phyloP scores from a whole-genome alignment of 2,113 vertebrate species.

The Siniperca knerii region DNA sequence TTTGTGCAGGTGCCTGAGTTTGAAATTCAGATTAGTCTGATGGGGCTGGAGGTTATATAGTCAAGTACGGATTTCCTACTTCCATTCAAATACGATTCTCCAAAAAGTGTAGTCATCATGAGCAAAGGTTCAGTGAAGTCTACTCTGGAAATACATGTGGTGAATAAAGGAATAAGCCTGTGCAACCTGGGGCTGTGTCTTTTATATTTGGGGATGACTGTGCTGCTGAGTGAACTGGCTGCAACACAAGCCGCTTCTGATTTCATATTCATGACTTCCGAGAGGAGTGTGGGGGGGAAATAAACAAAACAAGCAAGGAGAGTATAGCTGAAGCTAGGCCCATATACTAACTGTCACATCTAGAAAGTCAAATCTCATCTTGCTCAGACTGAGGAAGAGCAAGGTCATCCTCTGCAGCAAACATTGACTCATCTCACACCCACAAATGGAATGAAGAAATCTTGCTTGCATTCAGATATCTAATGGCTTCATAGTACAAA shows the following conservation, averaged over 20 bases:
- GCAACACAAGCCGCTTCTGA: slow-evolving; percentile 64
- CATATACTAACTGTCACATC: slow-evolving; percentile 62
- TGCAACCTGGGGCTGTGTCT: slow-evolving; percentile 52
- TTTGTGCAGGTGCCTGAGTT: slow-evolving; percentile 68
- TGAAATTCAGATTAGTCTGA: slow-evolving; percentile 64
- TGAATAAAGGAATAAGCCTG: slow-evolving; percentile 51
- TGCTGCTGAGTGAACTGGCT: slow-evolving; percentile 55
- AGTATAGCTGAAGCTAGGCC: slow-evolving; percentile 43
- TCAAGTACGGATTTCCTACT: slow-evolving; percentile 65
- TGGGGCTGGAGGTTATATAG: slow-evolving; percentile 65
- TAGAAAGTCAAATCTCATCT: slow-evolving; percentile 64
- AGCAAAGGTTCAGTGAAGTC: slow-evolving; percentile 45
- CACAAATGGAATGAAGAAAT: slow-evolving; percentile 44
- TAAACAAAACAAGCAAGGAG: slow-evolving; percentile 52
- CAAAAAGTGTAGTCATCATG: slow-evolving; percentile 33
- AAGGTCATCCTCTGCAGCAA: slow-evolving; percentile 75
- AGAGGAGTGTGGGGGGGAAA: slow-evolving; percentile 19
- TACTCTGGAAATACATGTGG: slow-evolving; percentile 43
- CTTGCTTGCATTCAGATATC: slow-evolving; percentile 24
- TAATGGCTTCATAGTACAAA: slow-evolving; percentile 26
- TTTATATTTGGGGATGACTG: slow-evolving; percentile 53
- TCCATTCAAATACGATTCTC: slow-evolving; percentile 54
- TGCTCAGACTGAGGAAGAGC: slow-evolving; percentile 48
- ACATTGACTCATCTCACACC: slow-evolving; percentile 73
- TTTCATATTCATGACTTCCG: slow-evolving; percentile 76